Evolutionary conservation across 2,888 invertebrate genomes (phyloP).

Genomic region (Tanaodytes sp.): DNA sequence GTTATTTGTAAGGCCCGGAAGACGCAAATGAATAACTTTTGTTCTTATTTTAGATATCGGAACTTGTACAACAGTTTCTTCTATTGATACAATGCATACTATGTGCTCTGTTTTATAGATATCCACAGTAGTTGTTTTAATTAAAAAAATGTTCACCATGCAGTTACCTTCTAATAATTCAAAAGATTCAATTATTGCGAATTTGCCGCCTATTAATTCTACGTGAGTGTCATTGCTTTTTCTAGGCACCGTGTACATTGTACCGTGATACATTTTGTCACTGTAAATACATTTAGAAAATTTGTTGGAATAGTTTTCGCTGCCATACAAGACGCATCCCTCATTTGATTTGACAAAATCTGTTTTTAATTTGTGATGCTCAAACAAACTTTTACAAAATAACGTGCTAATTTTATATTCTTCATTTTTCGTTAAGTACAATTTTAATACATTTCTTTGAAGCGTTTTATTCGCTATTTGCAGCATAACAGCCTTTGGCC

Average conservation of each 20-base stretch:
- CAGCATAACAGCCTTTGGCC: conserved; percentile 15
- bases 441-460: conserved; percentile 20
- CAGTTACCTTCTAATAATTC: conserved; percentile 4
- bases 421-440: background rate
- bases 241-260: conserved; percentile 3
- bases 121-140: background rate
- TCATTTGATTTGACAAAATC: conserved; percentile 7
- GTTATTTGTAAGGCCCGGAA: background rate
- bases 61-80: background rate
- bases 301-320: background rate
- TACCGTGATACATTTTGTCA: conserved; percentile 10
- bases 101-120: background rate
- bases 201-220: background rate
- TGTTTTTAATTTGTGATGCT: conserved; percentile 4
- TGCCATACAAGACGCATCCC: conserved; percentile 12
- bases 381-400: conserved; percentile 16
- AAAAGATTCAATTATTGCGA: conserved; percentile 11
- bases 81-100: background rate
- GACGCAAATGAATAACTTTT: conserved; percentile 8
- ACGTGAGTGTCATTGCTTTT: conserved; percentile 21
- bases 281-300: conserved; percentile 16
- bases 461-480: conserved; percentile 16
- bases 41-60: background rate
- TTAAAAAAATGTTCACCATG: conserved; percentile 7
- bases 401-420: background rate